Evolutionary conservation across 92 coral and sea anemone species (phyloP), one percentile per base, ranked within the genome.

Genomic region (Porites lobata): DNA sequence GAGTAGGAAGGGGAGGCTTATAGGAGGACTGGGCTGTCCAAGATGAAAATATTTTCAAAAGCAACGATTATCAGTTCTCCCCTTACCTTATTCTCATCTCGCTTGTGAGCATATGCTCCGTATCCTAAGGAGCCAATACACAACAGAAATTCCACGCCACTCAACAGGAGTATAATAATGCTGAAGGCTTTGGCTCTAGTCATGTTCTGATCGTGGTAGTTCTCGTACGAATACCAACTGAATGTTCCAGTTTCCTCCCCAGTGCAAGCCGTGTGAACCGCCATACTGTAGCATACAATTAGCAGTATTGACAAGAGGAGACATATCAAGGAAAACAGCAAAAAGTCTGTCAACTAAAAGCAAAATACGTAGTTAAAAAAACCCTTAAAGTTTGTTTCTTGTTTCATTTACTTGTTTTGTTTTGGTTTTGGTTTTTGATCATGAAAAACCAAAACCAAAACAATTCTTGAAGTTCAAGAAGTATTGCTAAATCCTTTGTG

Each of bases 231-330:
- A 51, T 81, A 81, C 85, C 85, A 81, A 1, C 54, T n/a, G 56
- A 81, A 81, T 20, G 85, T 52, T 7, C 85, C 85, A 6, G 69
- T 1, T 21, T 68, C 66, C n/a, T 81, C 85, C 6, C 85, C 67
- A 1, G 85, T 67, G 20, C 67, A 81, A 15, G 76, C 85, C 56
- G 76, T 68, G 54, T 68, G 54, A 7, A 68, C 66, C 18, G 85
- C 85, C 76, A 67, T 50, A 20, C 85, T 24, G 85, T 81, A 81
- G 11, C 85, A 81, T 9, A 81, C 76, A 8, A 81, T 32, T 43
- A 81, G 11, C 74, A 81, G 2, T 4, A 56, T 32, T 14, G 85
- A 81, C 21, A 67, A 21, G 29, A 67, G 32, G 1, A 81, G 29
- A 9, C 76, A 68, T 24, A 81, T 15, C 65, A 68, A 76, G 1